Evolutionary conservation across 1,140 invertebrate genomes (phyloP).

Genomic region (Drosophila sulfurigaster): DNA sequence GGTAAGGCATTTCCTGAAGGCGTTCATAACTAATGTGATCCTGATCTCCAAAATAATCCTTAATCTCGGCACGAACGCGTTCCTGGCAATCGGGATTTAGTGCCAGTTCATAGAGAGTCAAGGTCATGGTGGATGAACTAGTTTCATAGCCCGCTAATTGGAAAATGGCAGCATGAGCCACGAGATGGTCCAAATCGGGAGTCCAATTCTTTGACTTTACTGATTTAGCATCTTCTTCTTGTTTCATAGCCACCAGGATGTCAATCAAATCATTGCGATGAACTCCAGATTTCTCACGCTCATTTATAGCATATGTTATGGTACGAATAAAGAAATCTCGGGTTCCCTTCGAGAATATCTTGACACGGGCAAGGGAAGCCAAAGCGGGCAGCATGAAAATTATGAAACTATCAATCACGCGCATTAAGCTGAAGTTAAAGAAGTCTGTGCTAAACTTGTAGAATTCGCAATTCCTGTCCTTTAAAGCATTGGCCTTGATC

Average conservation of each 20-base stretch:
- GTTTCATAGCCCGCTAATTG: constrained; percentile 92
- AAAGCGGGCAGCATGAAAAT: constrained; percentile 83
- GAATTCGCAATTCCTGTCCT: constrained; percentile 84
- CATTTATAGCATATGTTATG: constrained; percentile 73
- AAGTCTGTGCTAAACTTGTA: constrained; percentile 83
- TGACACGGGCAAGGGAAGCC: constrained; percentile 48
- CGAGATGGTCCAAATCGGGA: constrained; percentile 83
- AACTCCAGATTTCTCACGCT: constrained; percentile 66
- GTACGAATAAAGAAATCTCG: constrained; percentile 65
- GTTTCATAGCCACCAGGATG: constrained; percentile 80
- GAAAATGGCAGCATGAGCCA: constrained; percentile 89
- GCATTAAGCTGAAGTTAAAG: constrained; percentile 85
- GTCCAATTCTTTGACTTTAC: background rate
- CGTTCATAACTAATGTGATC: constrained; percentile 87
- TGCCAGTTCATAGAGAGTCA: constrained; percentile 89
- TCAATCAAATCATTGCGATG: constrained; percentile 85
- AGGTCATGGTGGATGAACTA: constrained; percentile 89
- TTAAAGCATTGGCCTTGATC: constrained; percentile 86
- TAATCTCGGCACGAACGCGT: constrained; percentile 88
- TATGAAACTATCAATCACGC: constrained; percentile 85
- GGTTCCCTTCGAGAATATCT: constrained; percentile 57
- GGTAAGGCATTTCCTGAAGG: constrained; percentile 88
- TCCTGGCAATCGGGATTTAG: constrained; percentile 88
- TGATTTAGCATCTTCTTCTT: constrained; percentile 30
- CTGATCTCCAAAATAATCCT: constrained; percentile 83